Percentiles rank a stretch among this genome's conserved stretches.
Conservation (phyloP, 2,888 invertebrate genomes). For the Hetaerina titia region DNA sequence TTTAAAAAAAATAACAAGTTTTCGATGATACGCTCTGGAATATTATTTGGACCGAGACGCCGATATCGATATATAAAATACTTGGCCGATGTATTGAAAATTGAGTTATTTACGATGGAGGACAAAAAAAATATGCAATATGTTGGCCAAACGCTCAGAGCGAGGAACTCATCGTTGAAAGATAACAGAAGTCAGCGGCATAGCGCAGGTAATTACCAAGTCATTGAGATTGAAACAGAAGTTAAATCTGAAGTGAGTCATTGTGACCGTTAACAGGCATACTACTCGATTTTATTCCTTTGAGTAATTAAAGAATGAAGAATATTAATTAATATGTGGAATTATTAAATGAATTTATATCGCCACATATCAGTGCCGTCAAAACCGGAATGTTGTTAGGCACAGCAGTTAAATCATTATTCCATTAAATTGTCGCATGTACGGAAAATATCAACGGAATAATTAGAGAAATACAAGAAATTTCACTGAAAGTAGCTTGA, state of each 20-base stretch:
- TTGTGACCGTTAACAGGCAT: not conserved
- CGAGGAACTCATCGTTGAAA: not conserved
- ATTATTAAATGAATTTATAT: too few species aligned
- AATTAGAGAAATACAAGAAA: too few species aligned
- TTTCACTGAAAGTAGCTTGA: too few species aligned
- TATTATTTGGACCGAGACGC: not conserved
- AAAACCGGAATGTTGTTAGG: too few species aligned
- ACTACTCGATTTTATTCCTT: not conserved
- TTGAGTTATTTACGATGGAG: slow-evolving; percentile 51
- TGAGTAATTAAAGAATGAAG: not conserved
- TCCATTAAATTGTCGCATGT: too few species aligned
- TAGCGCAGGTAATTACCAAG: not conserved
- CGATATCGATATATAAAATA: not conserved
- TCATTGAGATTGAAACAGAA: not conserved
- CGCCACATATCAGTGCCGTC: too few species aligned
- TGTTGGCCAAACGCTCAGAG: not conserved
- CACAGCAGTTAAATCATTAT: too few species aligned
- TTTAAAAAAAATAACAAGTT: not conserved
- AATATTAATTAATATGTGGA: not conserved
- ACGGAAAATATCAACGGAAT: too few species aligned
- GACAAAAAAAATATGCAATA: not conserved
- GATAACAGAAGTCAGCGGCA: not conserved
- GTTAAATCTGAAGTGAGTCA: not conserved
- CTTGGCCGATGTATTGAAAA: slow-evolving; percentile 45
- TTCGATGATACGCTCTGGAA: not conserved